Evolutionary conservation across 2,113 vertebrate genomes (phyloP).

Genomic region (Lipotes vexillifer): DNA sequence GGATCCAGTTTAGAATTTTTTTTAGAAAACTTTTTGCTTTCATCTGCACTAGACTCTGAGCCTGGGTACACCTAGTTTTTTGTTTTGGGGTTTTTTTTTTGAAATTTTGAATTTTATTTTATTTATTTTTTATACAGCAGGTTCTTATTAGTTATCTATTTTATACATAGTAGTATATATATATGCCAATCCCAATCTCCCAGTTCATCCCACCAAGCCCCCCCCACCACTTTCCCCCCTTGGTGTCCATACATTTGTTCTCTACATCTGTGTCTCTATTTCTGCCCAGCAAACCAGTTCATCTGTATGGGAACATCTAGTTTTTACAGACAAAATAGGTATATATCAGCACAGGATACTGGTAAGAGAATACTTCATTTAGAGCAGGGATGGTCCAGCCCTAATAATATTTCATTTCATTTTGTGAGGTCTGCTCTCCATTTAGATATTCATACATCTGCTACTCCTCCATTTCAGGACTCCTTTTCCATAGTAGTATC

Average conservation of each 20-base stretch:
- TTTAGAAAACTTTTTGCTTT: slow-evolving; percentile 9
- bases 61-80: background rate
- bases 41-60: background rate
- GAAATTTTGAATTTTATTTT: no score
- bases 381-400: background rate
- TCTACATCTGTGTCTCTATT: no score
- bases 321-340: background rate
- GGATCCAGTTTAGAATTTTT: background rate
- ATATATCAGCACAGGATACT: background rate
- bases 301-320: background rate
- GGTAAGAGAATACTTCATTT: background rate
- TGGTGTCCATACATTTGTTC: no score
- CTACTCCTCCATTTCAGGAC: background rate
- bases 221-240: no score
- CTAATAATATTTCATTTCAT: background rate
- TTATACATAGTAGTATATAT: no score
- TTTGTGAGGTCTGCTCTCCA: background rate
- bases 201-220: no score
- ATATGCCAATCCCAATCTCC: no score
- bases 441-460: background rate
- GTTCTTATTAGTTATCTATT: no score
- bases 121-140: no score
- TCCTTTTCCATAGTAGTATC: background rate
- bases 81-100: no score
- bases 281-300: no score